Conservation (phyloP, 2,797 vertebrate genomes). For the Monodelphis domestica region DNA sequence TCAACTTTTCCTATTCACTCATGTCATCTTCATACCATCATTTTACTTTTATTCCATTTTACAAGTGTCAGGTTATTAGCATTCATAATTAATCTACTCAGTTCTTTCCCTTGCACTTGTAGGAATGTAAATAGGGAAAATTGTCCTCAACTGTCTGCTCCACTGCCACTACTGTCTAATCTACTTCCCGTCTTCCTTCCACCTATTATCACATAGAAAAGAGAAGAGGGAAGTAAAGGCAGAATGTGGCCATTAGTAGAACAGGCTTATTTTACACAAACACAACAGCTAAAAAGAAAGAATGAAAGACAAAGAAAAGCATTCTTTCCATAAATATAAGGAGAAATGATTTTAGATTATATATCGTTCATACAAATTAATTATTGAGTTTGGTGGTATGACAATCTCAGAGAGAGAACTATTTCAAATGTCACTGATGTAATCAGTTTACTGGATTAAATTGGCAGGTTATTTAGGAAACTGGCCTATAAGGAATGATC, state of each 20-base stretch:
- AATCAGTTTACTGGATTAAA: conserved; percentile 78
- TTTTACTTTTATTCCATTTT: conserved; percentile 4
- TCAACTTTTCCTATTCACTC: conserved; percentile 23
- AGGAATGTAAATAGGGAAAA: not conserved
- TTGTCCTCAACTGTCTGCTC: not conserved
- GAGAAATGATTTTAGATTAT: not conserved
- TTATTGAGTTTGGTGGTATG: not conserved
- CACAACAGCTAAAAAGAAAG: not conserved
- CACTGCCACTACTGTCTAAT: not conserved
- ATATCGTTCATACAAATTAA: not conserved
- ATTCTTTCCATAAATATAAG: not conserved
- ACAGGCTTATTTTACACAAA: not conserved
- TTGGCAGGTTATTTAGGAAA: conserved; percentile 76
- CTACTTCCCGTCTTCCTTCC: not conserved
- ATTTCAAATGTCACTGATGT: conserved; percentile 75
- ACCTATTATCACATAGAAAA: not conserved
- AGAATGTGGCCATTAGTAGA: not conserved
- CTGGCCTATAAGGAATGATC: conserved; percentile 59
- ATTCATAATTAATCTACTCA: conserved; percentile 37
- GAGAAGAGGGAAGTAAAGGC: not conserved
- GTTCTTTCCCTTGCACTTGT: not conserved
- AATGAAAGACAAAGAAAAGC: not conserved
- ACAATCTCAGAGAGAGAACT: conserved; percentile 69
- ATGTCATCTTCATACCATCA: conserved; percentile 8
- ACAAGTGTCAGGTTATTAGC: conserved; percentile 28